A percentile compares a stretch with the other conserved stretches of the same genome.
Evolutionary conservation across 2,113 vertebrate genomes (phyloP).

Genomic region (Acanthisitta chloris): DNA sequence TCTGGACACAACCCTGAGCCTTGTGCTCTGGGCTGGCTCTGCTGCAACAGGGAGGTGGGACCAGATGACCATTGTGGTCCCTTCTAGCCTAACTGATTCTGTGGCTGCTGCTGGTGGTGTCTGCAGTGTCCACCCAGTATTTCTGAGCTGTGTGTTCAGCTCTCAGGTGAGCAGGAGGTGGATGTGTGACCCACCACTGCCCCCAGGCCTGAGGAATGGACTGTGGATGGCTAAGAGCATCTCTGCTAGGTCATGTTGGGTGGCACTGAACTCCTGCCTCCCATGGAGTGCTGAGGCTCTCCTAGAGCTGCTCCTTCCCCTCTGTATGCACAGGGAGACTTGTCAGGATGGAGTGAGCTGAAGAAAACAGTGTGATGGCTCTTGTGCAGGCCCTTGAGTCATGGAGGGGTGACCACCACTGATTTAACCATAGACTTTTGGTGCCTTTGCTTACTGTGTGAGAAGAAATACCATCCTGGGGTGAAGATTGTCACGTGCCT

Average conservation of each 20-base stretch:
- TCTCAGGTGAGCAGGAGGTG: neutral
- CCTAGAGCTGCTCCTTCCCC: neutral
- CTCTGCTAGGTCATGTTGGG: neutral
- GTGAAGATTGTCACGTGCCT: neutral
- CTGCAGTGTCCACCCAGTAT: neutral
- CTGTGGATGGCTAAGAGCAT: neutral
- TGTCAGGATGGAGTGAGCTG: neutral
- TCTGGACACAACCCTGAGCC: no score
- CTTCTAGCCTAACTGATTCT: no score
- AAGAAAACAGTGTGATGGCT: neutral
- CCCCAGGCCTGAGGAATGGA: neutral
- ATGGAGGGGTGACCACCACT: neutral
- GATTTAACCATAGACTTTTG: neutral
- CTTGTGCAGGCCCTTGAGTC: neutral
- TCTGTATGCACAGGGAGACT: neutral
- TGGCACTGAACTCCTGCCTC: neutral
- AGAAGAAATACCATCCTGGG: neutral
- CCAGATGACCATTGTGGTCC: no score
- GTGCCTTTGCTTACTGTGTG: neutral
- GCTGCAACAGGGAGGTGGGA: no score
- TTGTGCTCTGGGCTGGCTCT: no score
- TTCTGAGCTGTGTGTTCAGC: neutral
- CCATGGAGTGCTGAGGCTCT: fast-evolving
- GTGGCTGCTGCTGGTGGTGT: neutral
- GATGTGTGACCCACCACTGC: neutral